A percentile compares a stretch with the other conserved stretches of the same genome.
Evolutionary conservation across 2,888 invertebrate genomes (phyloP).

Genomic region (Melinaea marsaeus): DNA sequence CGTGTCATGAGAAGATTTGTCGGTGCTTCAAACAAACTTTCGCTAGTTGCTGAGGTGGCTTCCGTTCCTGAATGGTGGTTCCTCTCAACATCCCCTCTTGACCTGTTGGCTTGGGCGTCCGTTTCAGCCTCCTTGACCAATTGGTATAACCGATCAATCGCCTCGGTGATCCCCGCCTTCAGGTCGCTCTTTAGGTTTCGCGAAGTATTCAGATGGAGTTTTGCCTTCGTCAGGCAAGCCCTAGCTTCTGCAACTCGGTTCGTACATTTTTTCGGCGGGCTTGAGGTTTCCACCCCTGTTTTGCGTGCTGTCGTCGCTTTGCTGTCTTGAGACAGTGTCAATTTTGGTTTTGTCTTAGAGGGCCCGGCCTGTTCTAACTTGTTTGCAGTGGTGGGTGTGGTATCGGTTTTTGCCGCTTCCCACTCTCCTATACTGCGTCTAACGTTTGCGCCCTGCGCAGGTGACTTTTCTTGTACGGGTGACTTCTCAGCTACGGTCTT

Average conservation of each 20-base stretch:
- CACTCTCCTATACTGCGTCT: too few relatives aligned
- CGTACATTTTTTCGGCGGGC: too few relatives aligned
- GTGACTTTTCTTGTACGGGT: too few relatives aligned
- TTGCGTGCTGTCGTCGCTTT: too few relatives aligned
- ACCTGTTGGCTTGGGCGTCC: not conserved
- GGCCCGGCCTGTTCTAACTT: too few relatives aligned
- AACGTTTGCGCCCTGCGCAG: too few relatives aligned
- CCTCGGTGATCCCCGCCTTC: conserved; percentile 5
- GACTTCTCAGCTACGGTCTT: too few relatives aligned
- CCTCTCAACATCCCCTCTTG: not conserved
- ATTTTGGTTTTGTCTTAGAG: too few relatives aligned
- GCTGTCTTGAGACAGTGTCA: too few relatives aligned
- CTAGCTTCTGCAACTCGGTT: not conserved
- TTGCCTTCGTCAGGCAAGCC: conserved; percentile 6
- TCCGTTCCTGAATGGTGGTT: not conserved
- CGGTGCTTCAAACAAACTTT: not conserved
- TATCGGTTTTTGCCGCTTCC: too few relatives aligned
- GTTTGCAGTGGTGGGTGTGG: too few relatives aligned
- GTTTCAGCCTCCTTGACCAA: conserved; percentile 17
- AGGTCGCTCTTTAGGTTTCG: conserved; percentile 21
- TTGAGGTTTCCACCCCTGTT: too few relatives aligned
- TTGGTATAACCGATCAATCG: conserved; percentile 14
- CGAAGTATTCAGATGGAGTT: not conserved
- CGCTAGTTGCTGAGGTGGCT: not conserved
- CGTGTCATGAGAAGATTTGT: not conserved